Conservation (phyloP, 2,113 vertebrate genomes). For the Ailuropoda melanoleuca region DNA sequence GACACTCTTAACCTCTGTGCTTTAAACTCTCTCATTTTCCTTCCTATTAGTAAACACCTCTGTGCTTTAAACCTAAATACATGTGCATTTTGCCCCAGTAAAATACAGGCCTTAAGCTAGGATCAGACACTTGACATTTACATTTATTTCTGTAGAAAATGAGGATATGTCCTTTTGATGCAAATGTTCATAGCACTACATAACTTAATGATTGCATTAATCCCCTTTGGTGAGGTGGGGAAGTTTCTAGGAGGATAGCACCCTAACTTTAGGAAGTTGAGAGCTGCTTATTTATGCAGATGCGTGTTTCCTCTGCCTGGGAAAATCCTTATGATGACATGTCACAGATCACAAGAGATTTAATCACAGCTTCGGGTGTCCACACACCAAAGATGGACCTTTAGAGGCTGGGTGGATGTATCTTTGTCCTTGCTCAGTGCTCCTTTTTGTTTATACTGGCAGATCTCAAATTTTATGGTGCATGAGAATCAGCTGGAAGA, state of each 20-base stretch:
- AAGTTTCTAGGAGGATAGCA: not conserved
- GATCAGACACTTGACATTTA: not conserved
- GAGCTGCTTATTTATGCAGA: not conserved
- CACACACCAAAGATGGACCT: not conserved
- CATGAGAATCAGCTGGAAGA: not conserved
- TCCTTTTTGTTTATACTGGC: not conserved
- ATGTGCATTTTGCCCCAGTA: not conserved
- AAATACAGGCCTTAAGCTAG: not conserved
- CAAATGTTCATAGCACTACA: not conserved
- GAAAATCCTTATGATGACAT: not conserved
- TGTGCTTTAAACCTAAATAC: not conserved
- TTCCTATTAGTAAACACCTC: not conserved
- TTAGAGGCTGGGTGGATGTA: not conserved
- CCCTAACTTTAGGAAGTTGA: not conserved
- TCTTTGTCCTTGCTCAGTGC: not conserved
- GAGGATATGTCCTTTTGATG: constrained; percentile 12
- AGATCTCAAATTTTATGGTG: not conserved
- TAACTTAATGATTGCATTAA: constrained; percentile 25
- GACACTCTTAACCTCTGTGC: not conserved
- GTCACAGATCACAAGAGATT: not conserved
- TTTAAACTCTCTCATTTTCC: not conserved
- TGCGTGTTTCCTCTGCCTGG: not conserved
- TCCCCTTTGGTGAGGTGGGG: not conserved
- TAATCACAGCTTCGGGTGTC: not conserved
- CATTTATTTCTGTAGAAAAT: constrained; percentile 31